Base-by-base conservation (phyloP, 2,113 vertebrate species). In the Bufo gargarizans region DNA sequence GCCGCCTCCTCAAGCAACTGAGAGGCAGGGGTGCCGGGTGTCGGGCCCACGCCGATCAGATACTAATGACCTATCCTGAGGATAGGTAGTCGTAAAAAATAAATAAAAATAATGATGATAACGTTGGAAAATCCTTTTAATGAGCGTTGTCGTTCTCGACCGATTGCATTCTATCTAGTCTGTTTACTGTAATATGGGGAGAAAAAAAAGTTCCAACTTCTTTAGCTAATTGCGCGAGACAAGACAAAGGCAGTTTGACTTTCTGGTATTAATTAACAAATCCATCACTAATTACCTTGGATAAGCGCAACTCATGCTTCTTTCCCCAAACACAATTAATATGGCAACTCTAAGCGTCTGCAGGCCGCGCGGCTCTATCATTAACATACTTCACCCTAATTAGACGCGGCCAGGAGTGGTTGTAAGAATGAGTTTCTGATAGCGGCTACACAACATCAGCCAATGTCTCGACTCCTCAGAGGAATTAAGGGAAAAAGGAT, bases 181-280 rank as follows among this genome's bases (percentile, higher is more conserved):
- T 88, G 83, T 55, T 88, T 91, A 69, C 84, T 81, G 0, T 87
- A 89, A 67, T 79, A 53, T 50, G n/a, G 56, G 17, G 67, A 55
- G 82, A 49, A 3, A 67, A 74, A 77, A 78, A 79, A 89, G 86
- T 90, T 90, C 91, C 84, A 92, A 90, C 80, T 69, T 91, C 91
- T 92, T 90, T 89, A 91, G 92, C 87, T 95, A 94, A 94, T 94
- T 94, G 88, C 88, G 90, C 91, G 90, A 92, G 92, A 93, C 94
- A 93, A 93, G 92, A 94, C 92, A 93, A 93, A 93, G 92, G 91
- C 90, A 92, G 90, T 91, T 91, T 91, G 91, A 93, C 94, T 94
- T 93, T 93, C 91, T 93, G 90, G 92, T 94, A 93, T 94, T 95
- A 95, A 93, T 94, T 93, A 95, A 93, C 90, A 92, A 92, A 89